Conservation (phyloP, 2,113 vertebrate species). For the Martes martes region DNA sequence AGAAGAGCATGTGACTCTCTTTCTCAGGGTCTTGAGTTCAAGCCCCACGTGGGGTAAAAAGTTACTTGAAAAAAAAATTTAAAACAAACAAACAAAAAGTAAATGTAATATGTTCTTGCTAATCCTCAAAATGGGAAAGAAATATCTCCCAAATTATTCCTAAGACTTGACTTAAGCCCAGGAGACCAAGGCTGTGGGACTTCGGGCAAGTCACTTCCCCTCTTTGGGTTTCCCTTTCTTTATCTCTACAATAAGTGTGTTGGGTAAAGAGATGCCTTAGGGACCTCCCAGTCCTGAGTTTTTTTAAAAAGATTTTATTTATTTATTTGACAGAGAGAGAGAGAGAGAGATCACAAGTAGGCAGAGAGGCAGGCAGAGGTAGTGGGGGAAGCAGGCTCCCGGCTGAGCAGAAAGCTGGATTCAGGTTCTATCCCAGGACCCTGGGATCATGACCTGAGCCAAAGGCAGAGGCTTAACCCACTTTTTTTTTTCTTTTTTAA, state of each 20-base stretch:
- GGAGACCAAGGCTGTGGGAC: background rate
- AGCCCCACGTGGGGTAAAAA: background rate
- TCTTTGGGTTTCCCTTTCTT: background rate
- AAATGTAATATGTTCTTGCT: background rate
- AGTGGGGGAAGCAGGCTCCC: too few relatives aligned
- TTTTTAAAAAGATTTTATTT: background rate
- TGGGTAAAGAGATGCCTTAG: background rate
- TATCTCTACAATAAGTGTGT: background rate
- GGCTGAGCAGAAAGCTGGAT: too few relatives aligned
- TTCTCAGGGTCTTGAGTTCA: background rate
- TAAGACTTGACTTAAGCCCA: background rate
- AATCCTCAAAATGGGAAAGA: background rate
- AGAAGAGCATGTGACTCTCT: background rate
- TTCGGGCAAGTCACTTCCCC: background rate
- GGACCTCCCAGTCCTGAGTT: background rate
- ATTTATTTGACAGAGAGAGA: background rate
- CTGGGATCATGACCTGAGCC: too few relatives aligned
- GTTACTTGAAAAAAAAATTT: background rate
- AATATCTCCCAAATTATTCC: background rate
- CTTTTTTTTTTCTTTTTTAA: too few relatives aligned
- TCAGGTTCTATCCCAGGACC: too few relatives aligned
- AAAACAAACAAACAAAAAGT: background rate
- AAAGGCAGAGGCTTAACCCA: too few relatives aligned
- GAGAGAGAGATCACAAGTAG: too few relatives aligned
- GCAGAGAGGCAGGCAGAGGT: too few relatives aligned